Evolutionary conservation across 2,113 vertebrate species (phyloP).

Genomic region (Plectropomus leopardus): DNA sequence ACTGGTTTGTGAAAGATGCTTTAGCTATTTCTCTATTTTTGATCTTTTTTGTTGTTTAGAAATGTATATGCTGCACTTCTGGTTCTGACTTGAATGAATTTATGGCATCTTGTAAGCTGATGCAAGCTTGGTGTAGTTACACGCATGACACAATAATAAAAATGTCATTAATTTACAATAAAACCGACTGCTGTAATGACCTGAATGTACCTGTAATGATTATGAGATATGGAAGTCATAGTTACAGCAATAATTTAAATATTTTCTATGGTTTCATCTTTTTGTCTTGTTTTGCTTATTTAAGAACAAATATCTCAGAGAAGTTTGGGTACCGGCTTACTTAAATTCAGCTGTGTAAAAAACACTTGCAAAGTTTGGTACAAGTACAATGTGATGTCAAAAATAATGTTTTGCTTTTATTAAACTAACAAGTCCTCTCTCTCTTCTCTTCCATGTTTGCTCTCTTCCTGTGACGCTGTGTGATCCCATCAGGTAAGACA

Average conservation of each 20-base stretch:
- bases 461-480: not conserved
- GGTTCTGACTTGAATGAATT: no score
- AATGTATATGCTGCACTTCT: no score
- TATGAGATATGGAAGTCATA: not conserved
- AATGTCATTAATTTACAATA: no score
- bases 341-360: not conserved
- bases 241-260: not conserved
- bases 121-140: no score
- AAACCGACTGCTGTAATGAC: not conserved
- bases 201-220: no score
- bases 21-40: no score
- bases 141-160: no score
- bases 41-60: no score
- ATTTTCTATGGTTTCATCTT: not conserved
- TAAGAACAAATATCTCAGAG: not conserved
- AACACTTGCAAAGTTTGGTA: not conserved
- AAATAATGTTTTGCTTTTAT: not conserved
- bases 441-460: slow-evolving; percentile 55
- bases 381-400: not conserved
- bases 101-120: no score
- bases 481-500: slow-evolving; percentile 60
- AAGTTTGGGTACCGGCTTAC: not conserved
- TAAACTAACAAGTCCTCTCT: not conserved
- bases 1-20: no score
- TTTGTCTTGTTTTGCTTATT: not conserved